phyloP scores from a whole-genome alignment of 2,797 vertebrate species.

The Hoplostethus mediterraneus region DNA sequence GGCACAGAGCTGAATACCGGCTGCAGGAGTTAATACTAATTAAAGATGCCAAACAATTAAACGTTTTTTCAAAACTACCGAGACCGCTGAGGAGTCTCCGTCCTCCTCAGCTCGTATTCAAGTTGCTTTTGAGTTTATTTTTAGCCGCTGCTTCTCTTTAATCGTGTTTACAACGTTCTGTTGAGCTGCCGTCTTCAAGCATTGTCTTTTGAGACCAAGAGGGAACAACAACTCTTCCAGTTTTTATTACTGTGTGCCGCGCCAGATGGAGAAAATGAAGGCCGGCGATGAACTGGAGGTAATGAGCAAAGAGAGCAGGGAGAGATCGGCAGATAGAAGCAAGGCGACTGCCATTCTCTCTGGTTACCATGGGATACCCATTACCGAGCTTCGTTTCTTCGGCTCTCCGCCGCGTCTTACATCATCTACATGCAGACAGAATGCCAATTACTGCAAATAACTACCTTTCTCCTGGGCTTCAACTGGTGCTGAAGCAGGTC shows the following conservation, averaged over 20 bases:
- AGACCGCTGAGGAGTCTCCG: not conserved
- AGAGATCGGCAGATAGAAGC: conserved; percentile 7
- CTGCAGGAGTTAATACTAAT: too few species aligned
- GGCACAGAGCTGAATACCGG: too few species aligned
- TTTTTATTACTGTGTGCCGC: conserved; percentile 6
- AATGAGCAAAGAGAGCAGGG: conserved; percentile 41
- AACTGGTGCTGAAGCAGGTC: conserved; percentile 14
- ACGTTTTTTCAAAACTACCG: too few species aligned
- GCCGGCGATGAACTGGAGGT: conserved; percentile 39
- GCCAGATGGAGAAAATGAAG: conserved; percentile 27
- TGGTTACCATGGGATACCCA: conserved; percentile 54
- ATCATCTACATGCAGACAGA: conserved; percentile 47
- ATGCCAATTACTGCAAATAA: conserved; percentile 48
- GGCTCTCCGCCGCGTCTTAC: conserved; percentile 20
- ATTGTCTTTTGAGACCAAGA: conserved; percentile 1
- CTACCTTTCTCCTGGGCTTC: conserved; percentile 25
- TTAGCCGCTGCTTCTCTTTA: not conserved
- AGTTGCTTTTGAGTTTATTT: not conserved
- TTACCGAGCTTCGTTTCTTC: conserved; percentile 18
- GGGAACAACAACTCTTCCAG: not conserved
- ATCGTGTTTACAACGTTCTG: conserved; percentile 17
- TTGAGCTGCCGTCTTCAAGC: conserved; percentile 7
- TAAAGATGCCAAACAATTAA: too few species aligned
- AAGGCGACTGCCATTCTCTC: conserved; percentile 1
- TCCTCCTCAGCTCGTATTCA: not conserved